phyloP scores from a whole-genome alignment of 2,113 vertebrate species.

The Pitta sordida region DNA sequence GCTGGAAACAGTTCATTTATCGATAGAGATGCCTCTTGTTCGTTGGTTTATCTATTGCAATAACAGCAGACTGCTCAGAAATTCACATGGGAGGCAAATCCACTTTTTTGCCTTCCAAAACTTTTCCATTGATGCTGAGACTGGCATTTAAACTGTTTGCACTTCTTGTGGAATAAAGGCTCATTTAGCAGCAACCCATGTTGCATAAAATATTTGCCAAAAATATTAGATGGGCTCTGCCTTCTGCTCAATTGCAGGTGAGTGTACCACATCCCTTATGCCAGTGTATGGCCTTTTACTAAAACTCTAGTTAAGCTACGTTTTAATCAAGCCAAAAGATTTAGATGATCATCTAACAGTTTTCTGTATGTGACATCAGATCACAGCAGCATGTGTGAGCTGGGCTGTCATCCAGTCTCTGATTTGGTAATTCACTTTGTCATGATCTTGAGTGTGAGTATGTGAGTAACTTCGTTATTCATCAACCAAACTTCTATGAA shows the following conservation, averaged over 20 bases:
- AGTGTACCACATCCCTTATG: fast-evolving
- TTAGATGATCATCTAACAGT: neutral
- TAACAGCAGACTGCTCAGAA: neutral
- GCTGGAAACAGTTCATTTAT: neutral
- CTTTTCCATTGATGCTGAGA: neutral
- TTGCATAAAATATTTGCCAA: neutral
- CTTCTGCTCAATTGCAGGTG: neutral
- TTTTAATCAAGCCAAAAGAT: neutral
- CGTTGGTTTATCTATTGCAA: neutral
- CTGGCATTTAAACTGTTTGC: neutral
- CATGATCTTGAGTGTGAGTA: fast-evolving
- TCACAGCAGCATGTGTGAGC: neutral
- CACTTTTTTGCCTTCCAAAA: neutral
- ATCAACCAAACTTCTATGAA: neutral
- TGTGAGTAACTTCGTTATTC: fast-evolving
- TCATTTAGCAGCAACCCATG: neutral
- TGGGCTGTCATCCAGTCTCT: neutral
- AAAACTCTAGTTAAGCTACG: neutral
- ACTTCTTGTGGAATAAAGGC: neutral
- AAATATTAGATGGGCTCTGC: neutral
- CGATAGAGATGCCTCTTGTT: neutral
- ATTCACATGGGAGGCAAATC: neutral
- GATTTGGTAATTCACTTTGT: neutral
- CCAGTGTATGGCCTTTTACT: neutral
- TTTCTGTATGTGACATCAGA: neutral